phyloP scores from a whole-genome alignment of 2,113 vertebrate genomes.

The Clarias gariepinus region DNA sequence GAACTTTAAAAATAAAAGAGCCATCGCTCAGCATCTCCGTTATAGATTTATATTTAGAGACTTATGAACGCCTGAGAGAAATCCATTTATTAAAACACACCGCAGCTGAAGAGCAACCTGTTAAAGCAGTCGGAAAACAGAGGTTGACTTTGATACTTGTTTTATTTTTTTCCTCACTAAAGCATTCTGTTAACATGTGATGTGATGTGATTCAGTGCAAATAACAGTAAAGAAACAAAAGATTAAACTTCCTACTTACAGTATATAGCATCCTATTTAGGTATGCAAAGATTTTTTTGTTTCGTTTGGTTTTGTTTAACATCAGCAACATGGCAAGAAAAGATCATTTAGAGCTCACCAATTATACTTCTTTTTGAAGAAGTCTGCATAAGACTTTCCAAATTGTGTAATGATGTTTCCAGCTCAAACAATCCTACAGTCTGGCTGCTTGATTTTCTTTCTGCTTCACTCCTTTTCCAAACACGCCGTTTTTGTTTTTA shows the following conservation, averaged over 20 bases:
- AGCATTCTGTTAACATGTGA: neutral
- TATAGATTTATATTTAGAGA: conserved; percentile 25
- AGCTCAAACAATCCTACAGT: too few species aligned
- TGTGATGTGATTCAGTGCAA: neutral
- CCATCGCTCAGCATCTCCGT: neutral
- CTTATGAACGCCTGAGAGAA: neutral
- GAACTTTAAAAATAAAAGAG: neutral
- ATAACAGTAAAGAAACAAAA: neutral
- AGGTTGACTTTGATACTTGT: neutral
- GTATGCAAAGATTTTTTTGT: neutral
- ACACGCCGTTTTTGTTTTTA: too few species aligned
- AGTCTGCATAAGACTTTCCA: too few species aligned
- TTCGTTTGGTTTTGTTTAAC: neutral
- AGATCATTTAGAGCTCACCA: neutral
- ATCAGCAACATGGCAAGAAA: neutral
- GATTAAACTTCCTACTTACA: neutral
- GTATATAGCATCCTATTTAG: neutral
- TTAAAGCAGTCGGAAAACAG: neutral
- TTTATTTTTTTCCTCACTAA: neutral
- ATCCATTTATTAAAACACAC: conserved; percentile 18
- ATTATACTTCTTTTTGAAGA: too few species aligned
- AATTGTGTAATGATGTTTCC: too few species aligned
- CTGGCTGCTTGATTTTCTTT: too few species aligned
- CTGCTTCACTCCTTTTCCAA: too few species aligned
- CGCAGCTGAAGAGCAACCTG: neutral